Conservation (phyloP, 1,140 invertebrate genomes). For the Parasteatoda tepidariorum region DNA sequence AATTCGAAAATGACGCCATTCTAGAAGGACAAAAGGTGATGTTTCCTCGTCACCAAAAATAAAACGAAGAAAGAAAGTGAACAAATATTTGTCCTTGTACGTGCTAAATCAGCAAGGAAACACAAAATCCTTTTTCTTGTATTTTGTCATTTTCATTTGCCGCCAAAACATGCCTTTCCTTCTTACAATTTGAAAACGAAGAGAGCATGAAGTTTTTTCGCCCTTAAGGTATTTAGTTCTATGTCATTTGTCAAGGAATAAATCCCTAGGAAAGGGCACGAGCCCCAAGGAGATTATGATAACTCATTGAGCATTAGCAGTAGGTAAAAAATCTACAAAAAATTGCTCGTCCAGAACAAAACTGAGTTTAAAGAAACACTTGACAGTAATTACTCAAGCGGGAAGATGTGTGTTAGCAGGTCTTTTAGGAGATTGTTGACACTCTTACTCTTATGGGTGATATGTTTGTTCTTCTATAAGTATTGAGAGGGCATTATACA, state of each 20-base stretch:
- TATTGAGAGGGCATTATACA: no score
- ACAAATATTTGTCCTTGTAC: constrained; percentile 42
- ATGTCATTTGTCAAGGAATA: not conserved
- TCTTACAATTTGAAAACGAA: not conserved
- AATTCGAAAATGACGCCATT: constrained; percentile 2
- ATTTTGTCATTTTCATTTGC: not conserved
- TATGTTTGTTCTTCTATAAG: not conserved
- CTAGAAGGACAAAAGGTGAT: not conserved
- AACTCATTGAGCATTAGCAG: no score
- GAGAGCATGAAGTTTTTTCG: not conserved
- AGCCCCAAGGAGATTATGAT: not conserved
- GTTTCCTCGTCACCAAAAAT: constrained; percentile 14
- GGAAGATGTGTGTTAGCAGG: no score
- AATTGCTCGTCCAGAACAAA: not conserved
- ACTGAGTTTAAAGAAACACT: no score
- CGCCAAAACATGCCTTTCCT: not conserved
- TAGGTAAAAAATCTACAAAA: not conserved
- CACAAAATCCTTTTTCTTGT: not conserved
- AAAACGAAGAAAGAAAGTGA: constrained; percentile 12
- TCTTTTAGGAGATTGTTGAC: no score
- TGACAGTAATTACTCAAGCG: no score
- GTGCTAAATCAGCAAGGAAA: constrained; percentile 19
- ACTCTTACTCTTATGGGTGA: no score
- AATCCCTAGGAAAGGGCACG: not conserved
- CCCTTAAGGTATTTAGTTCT: not conserved